These are phyloP conservation scores for Pheosia tremula DNA, from an alignment of 2,888 invertebrate genomes.

Conservation along the genomic window DNA sequence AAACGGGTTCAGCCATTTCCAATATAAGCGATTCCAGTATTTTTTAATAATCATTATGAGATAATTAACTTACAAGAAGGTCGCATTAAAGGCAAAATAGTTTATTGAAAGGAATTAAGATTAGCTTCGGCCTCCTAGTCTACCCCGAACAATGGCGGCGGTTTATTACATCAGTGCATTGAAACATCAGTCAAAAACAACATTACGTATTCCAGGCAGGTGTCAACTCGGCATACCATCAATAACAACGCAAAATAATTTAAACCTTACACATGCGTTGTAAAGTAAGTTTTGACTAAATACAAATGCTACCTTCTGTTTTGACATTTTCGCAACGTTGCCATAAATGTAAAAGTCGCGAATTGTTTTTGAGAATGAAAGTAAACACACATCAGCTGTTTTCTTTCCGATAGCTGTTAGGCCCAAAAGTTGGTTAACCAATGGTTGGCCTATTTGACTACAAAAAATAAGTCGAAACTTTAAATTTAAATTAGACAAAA, in stretches of 20 bases:
- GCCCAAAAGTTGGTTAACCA: background rate
- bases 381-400: background rate
- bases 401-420: background rate
- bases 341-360: background rate
- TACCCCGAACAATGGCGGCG: slow-evolving; percentile 32
- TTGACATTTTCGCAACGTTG: slow-evolving; percentile 3
- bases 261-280: slow-evolving; percentile 7
- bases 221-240: slow-evolving; percentile 19
- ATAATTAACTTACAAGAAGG: too few species aligned
- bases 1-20: too few species aligned
- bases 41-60: too few species aligned
- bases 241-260: slow-evolving; percentile 17
- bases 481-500: too few species aligned
- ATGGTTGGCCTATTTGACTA: too few species aligned
- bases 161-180: slow-evolving; percentile 43
- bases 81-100: too few species aligned
- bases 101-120: too few species aligned
- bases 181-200: slow-evolving; percentile 34
- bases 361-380: background rate
- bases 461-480: too few species aligned
- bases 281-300: background rate
- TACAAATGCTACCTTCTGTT: background rate
- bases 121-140: slow-evolving; percentile 16
- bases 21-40: too few species aligned
- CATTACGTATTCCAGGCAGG: slow-evolving; percentile 40